Conservation (phyloP, 2,888 invertebrate species). For the Caenorhabditis angaria region DNA sequence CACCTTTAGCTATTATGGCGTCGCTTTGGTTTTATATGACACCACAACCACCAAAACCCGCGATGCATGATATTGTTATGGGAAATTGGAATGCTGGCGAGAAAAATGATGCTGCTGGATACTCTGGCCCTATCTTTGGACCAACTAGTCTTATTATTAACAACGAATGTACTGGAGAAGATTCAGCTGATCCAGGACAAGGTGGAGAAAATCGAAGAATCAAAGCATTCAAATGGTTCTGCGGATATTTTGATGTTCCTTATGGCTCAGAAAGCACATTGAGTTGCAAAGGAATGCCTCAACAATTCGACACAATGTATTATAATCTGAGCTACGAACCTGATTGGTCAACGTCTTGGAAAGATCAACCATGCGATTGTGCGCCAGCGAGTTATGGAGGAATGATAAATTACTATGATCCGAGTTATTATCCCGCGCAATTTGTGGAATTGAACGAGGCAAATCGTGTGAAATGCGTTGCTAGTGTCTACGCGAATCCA, state of each 20-base stretch:
- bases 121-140: slow-evolving; percentile 62
- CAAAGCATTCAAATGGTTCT: slow-evolving; percentile 70
- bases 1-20: slow-evolving; percentile 65
- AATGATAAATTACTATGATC: slow-evolving; percentile 63
- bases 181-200: slow-evolving; percentile 50
- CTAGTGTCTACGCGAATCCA: slow-evolving; percentile 59
- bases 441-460: slow-evolving; percentile 59
- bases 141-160: slow-evolving; percentile 66
- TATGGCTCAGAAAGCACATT: slow-evolving; percentile 41
- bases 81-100: slow-evolving; percentile 61
- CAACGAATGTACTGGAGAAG: slow-evolving; percentile 67
- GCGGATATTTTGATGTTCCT: slow-evolving; percentile 59
- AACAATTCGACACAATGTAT: slow-evolving; percentile 52
- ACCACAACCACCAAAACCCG: slow-evolving; percentile 72
- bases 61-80: slow-evolving; percentile 72
- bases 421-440: slow-evolving; percentile 57
- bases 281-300: slow-evolving; percentile 60
- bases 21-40: slow-evolving; percentile 72
- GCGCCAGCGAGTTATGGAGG: slow-evolving; percentile 63
- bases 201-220: slow-evolving; percentile 67
- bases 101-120: slow-evolving; percentile 54
- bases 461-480: slow-evolving; percentile 57
- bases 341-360: slow-evolving; percentile 63
- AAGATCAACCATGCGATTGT: slow-evolving; percentile 61
- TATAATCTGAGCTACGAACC: slow-evolving; percentile 62